Conservation (phyloP, 2,113 vertebrate genomes). For the Callithrix jacchus region DNA sequence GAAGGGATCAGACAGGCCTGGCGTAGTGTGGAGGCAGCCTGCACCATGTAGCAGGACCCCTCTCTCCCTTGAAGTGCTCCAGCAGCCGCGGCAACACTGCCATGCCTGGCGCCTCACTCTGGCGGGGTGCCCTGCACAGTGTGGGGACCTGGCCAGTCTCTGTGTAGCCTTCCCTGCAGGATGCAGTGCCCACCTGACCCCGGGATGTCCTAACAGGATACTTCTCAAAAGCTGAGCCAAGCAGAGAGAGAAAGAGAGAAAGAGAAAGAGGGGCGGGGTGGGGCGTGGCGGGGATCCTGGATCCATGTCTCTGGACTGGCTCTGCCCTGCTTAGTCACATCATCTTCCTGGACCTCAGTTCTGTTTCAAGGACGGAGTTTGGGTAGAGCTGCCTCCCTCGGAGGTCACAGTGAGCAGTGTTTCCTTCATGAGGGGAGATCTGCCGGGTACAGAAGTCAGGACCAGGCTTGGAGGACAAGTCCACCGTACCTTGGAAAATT, state of each 20-base stretch:
- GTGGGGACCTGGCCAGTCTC: not conserved
- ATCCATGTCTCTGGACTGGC: rapidly evolving
- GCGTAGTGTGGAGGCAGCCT: not conserved
- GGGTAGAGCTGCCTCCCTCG: not conserved
- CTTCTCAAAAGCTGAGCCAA: not conserved
- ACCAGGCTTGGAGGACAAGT: not conserved
- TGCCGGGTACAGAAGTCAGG: not conserved
- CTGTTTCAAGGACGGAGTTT: not conserved
- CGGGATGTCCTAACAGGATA: not conserved
- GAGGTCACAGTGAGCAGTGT: not conserved
- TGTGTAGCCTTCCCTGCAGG: not conserved
- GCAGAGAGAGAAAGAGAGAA: not conserved
- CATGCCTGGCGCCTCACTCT: not conserved
- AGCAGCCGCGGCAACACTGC: not conserved
- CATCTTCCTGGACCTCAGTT: not conserved
- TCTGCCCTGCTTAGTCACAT: not conserved
- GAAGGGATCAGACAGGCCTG: constrained; percentile 29
- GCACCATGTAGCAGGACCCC: rapidly evolving
- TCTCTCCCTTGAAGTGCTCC: not conserved
- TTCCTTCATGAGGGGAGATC: not conserved
- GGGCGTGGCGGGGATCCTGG: not conserved
- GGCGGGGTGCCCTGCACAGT: not conserved
- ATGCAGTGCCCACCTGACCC: not conserved
- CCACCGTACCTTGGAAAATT: not conserved
- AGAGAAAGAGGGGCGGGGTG: no score